Conservation (phyloP, 2,888 invertebrate species). For the Entomobrya multifasciata region DNA sequence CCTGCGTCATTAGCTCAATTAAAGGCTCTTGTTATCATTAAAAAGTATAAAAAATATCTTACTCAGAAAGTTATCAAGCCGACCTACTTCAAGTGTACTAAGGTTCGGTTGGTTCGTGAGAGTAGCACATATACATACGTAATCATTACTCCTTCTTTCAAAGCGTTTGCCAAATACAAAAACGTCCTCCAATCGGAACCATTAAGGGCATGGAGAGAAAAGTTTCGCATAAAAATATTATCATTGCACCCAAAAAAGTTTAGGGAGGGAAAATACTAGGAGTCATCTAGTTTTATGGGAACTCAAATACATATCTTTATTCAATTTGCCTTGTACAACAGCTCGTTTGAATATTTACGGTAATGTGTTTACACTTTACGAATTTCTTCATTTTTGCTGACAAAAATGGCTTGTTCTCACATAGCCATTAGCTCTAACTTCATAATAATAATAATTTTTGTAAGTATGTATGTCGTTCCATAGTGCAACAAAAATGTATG, state of each 20-base stretch:
- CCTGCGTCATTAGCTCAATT: slow-evolving; percentile 45
- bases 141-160: neutral
- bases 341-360: slow-evolving; percentile 54
- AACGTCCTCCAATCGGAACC: slow-evolving; percentile 44
- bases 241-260: slow-evolving; percentile 16
- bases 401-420: slow-evolving; percentile 31
- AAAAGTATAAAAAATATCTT: slow-evolving; percentile 41
- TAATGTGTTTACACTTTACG: slow-evolving; percentile 56
- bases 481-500: neutral
- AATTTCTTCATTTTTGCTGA: slow-evolving; percentile 41
- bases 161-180: slow-evolving; percentile 32
- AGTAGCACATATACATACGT: too few relatives aligned
- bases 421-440: neutral
- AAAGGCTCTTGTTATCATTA: slow-evolving; percentile 42
- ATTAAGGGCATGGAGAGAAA: slow-evolving; percentile 29
- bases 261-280: neutral
- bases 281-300: neutral
- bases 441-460: slow-evolving; percentile 8
- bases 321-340: slow-evolving; percentile 29
- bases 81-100: slow-evolving; percentile 4
- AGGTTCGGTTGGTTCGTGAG: too few relatives aligned
- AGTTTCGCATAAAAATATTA: slow-evolving; percentile 25
- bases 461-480: too few relatives aligned
- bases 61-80: slow-evolving; percentile 27
- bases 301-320: slow-evolving; percentile 8